Conservation (phyloP, 2,888 invertebrate genomes). For the Xylophagus ater region DNA sequence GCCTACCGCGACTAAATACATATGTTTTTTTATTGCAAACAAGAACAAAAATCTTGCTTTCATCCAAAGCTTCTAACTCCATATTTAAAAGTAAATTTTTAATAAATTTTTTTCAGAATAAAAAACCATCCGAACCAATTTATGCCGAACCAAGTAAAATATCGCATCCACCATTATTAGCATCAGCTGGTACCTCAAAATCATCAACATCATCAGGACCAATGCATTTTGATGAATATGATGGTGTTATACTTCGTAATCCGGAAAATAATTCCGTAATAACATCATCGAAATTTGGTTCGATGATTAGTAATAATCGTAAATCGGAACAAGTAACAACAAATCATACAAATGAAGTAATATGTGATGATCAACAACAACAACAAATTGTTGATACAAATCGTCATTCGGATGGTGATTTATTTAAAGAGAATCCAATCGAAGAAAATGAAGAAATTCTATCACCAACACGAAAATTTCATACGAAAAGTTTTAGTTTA, state of each 20-base stretch:
- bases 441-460: constrained; percentile 9
- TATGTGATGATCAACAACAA: no score
- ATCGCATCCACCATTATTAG: constrained; percentile 1
- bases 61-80: no score
- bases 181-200: constrained; percentile 3
- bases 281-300: constrained; percentile 4
- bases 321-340: constrained; percentile 16
- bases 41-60: no score
- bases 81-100: no score
- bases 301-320: constrained; percentile 10
- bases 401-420: constrained; percentile 19
- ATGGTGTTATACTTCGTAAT: constrained; percentile 18
- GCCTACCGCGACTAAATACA: no score
- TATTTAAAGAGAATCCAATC: constrained; percentile 14
- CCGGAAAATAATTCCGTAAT: constrained; percentile 4
- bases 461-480: constrained; percentile 18
- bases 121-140: constrained; percentile 20
- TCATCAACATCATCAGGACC: constrained; percentile 2
- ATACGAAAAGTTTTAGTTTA: constrained; percentile 21
- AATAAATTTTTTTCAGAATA: constrained; percentile 12
- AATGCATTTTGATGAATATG: constrained; percentile 19
- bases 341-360: neutral
- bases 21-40: no score
- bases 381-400: constrained; percentile 7
- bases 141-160: constrained; percentile 21